Evolutionary conservation across 1,140 invertebrate genomes (phyloP), one percentile per base, ranked within the genome.

Genomic region (Lasaia peninsularis): DNA sequence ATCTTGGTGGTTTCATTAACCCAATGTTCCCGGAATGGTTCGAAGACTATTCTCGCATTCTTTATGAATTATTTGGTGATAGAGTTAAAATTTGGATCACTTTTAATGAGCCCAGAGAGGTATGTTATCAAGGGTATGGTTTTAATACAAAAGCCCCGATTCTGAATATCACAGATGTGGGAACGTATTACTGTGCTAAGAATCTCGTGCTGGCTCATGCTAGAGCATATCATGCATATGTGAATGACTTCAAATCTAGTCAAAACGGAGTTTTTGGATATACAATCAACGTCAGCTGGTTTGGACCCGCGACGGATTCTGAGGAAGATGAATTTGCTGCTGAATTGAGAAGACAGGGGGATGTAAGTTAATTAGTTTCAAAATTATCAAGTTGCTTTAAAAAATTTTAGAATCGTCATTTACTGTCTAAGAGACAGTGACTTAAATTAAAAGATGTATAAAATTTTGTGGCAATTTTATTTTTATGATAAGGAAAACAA

Each of bases 191-290:
- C n/a, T 92, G 91, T 54, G 77, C 78, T 2, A 91, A 92, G 53
- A 55, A 91, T 62, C 59, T 91, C 0, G 28, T 93, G 7, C 76
- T 90, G 44, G 90, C 90, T 2, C 92, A 93, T 64, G 92, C 92
- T 2, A 81, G 62, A 31, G 91, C 84, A 0, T 92, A 91, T 70
- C 51, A 78, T 16, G 52, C 77, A 6, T 63, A 85, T 49, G 68
- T 76, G 16, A 73, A 73, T n/a, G 75, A 84, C 2, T 85, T 78
- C 58, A 78, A 71, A 53, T 11, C 35, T 1, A 49, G 52, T 8
- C 59, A 48, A 33, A 60, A 60, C 24, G 62, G 62, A 18, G 68
- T 85, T 60, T 84, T 92, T 28, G 92, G 92, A 54, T 92, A 93
- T 12, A 89, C 90, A 1, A 60, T 91, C 24, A 88, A 90, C 63